phyloP scores from a whole-genome alignment of 1,140 invertebrate genomes.

The Patella vulgata region DNA sequence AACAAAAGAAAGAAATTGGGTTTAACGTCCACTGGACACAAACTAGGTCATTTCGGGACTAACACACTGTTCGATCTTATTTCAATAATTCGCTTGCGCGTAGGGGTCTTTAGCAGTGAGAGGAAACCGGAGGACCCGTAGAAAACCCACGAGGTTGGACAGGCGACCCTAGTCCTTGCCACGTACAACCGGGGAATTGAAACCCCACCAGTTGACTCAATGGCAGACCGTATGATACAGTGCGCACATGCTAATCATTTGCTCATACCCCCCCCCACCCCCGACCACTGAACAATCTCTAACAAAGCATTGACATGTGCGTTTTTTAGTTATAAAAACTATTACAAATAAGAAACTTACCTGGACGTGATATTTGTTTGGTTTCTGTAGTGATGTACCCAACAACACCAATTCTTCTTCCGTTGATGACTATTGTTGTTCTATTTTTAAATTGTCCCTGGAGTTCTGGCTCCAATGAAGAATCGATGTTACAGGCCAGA shows the following conservation, averaged over 20 bases:
- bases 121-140: too few relatives aligned
- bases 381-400: slow-evolving; percentile 91
- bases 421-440: slow-evolving; percentile 73
- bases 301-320: not conserved
- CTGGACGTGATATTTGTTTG: slow-evolving; percentile 54
- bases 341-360: slow-evolving; percentile 20
- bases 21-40: too few relatives aligned
- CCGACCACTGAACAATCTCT: not conserved
- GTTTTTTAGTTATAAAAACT: not conserved
- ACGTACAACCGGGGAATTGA: too few relatives aligned
- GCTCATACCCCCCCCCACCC: not conserved
- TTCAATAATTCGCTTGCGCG: too few relatives aligned
- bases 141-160: too few relatives aligned
- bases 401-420: slow-evolving; percentile 81
- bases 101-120: too few relatives aligned
- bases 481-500: slow-evolving; percentile 81
- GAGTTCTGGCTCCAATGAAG: slow-evolving; percentile 74
- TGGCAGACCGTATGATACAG: too few relatives aligned
- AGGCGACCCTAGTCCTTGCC: too few relatives aligned
- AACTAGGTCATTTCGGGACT: too few relatives aligned
- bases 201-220: too few relatives aligned
- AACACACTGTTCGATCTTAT: too few relatives aligned
- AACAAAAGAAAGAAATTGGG: too few relatives aligned
- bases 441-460: slow-evolving; percentile 72
- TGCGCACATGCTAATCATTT: not conserved